A percentile compares a stretch with the other conserved stretches of the same genome.
These are phyloP conservation scores for Aurelia sp. DNA, from an alignment of 30 jellyfish, hydroid and myxozoan species.

Conservation along the genomic window DNA sequence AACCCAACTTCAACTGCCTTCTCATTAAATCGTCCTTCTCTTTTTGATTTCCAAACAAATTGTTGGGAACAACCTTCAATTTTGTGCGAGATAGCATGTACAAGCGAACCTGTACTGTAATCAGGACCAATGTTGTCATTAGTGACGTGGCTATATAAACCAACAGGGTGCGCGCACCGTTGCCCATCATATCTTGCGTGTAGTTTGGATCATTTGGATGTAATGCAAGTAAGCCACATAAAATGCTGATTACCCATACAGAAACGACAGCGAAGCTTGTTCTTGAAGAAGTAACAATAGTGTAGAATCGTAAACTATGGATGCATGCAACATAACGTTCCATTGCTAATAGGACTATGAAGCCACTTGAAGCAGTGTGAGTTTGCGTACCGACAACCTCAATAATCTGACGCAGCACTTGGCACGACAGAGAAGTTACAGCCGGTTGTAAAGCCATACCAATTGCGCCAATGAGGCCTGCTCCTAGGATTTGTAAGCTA, in stretches of 20 bases:
- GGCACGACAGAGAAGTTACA: not conserved
- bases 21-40: not conserved
- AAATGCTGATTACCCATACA: slow-evolving; percentile 6
- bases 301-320: slow-evolving; percentile 17
- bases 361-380: not conserved
- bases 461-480: not conserved
- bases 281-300: not conserved
- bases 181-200: not conserved
- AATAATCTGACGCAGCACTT: not conserved
- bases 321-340: slow-evolving; percentile 43
- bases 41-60: not conserved
- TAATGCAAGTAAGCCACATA: not conserved
- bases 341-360: slow-evolving; percentile 5
- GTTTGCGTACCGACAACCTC: not conserved
- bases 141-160: not conserved
- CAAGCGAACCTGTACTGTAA: not conserved
- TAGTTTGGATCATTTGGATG: not conserved
- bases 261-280: not conserved
- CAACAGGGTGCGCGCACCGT: not conserved
- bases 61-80: not conserved
- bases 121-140: not conserved
- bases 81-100: not conserved
- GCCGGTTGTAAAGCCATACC: not conserved
- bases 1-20: slow-evolving; percentile 12
- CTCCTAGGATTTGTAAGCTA: not conserved